Percentiles rank a stretch among this genome's conserved stretches.
Evolutionary conservation across 1,140 invertebrate species (phyloP).

Genomic region (Sarcophaga bullata): DNA sequence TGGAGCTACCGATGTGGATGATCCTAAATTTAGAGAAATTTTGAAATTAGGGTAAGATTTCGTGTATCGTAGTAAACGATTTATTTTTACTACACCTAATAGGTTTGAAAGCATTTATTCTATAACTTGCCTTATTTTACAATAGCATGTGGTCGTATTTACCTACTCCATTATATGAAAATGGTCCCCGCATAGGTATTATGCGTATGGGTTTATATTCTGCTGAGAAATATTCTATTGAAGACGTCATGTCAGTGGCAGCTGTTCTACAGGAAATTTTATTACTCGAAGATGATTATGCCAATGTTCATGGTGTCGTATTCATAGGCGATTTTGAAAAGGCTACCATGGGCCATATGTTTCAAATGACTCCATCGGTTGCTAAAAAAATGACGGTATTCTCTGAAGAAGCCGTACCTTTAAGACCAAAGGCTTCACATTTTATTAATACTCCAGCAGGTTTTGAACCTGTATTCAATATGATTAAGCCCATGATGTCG

Average conservation of each 20-base stretch:
- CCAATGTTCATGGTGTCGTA: slow-evolving; percentile 50
- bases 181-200: slow-evolving; percentile 63
- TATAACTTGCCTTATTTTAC: too few relatives aligned
- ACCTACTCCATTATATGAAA: slow-evolving; percentile 50
- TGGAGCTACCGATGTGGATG: slow-evolving; percentile 56
- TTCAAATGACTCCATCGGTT: slow-evolving; percentile 66
- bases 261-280: slow-evolving; percentile 51
- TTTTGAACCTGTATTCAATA: slow-evolving; percentile 67
- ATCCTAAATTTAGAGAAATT: slow-evolving; percentile 62
- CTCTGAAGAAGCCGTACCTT: slow-evolving; percentile 68
- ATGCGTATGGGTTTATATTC: slow-evolving; percentile 53
- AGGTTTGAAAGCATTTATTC: too few relatives aligned
- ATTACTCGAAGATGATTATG: slow-evolving; percentile 55
- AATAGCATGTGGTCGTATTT: slow-evolving; percentile 41
- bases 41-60: slow-evolving; percentile 66
- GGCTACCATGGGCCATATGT: slow-evolving; percentile 63
- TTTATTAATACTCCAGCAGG: slow-evolving; percentile 67
- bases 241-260: slow-evolving; percentile 48
- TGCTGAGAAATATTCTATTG: slow-evolving; percentile 46
- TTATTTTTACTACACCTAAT: too few relatives aligned
- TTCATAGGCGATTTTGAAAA: slow-evolving; percentile 64
- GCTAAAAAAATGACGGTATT: slow-evolving; percentile 67
- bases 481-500: slow-evolving; percentile 68
- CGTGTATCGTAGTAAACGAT: background rate
- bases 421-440: slow-evolving; percentile 67